Conservation (phyloP, 1,140 invertebrate species). For the Marisa cornuarietis region DNA sequence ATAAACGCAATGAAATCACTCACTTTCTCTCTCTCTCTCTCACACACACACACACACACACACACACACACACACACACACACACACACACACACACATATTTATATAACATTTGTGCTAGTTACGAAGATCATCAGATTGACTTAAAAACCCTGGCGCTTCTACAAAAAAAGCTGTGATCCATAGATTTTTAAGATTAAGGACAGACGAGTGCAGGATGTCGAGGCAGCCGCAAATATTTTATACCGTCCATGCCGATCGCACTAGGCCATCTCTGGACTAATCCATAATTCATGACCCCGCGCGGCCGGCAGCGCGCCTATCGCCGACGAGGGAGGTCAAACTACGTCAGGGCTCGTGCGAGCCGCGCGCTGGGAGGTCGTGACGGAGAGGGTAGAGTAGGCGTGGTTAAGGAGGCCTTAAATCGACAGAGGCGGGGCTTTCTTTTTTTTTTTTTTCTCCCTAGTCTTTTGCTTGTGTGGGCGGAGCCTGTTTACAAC, state of each 20-base stretch:
- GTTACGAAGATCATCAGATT: background rate
- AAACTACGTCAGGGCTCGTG: background rate
- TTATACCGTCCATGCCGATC: background rate
- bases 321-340: background rate
- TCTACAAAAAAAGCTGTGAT: too few species aligned
- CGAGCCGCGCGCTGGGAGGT: background rate
- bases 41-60: too few species aligned
- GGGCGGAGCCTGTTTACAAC: background rate
- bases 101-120: too few species aligned
- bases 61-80: too few species aligned
- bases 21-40: background rate
- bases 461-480: background rate
- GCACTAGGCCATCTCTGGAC: background rate
- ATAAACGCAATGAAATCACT: background rate
- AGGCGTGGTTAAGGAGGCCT: background rate
- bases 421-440: background rate
- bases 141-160: too few species aligned
- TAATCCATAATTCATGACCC: constrained; percentile 1
- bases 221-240: background rate
- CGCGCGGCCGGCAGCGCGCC: background rate
- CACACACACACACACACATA: too few species aligned
- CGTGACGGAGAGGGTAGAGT: background rate
- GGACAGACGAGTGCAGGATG: background rate
- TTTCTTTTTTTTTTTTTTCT: background rate
- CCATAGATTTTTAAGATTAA: background rate